Base-by-base conservation (phyloP, 2,113 vertebrate genomes). In the Drymodes brunneopygia region DNA sequence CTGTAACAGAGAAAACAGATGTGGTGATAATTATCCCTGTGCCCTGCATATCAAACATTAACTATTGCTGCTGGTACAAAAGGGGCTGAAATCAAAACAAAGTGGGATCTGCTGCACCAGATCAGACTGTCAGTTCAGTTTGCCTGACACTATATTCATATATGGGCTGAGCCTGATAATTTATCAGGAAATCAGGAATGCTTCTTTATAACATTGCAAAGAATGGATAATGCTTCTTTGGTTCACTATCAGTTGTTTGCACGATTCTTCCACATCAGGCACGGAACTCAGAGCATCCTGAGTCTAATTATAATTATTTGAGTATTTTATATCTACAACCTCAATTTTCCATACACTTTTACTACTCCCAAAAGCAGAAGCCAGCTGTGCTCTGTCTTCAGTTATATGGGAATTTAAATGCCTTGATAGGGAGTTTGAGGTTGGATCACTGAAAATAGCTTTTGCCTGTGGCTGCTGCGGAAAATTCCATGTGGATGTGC, bases 1-100 rank as follows among this genome's bases (percentile, higher is more conserved):
- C 79, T 79, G 86, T 84, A 94, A 69, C 42, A 86, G 81, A 85
- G 89, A 83, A 97, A 95, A 93, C 95, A 97, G 95, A 97, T 85
- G 91, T 90, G 91, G 69, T 1, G 23, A 67, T 95, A 95, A 97
- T 97, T 92, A 96, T 92, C 74, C 83, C 66, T 91, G 73, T 66
- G 71, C 33, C 81, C 48, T 94, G 88, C 60, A 42, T 92, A 88
- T 96, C 78, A 90, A 85, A 92, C 65, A 70, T 91, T 94, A 91
- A 81, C 86, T 79, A 92, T 40, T 89, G 51, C 42, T 88, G 67
- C 40, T 87, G 51, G 57, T 18, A 83, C 6, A 87, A 83, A 71
- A 8, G 36, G 44, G 31, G 13, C 31, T 93, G 72, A 90, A 93
- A 83, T 86, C 36, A 81, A 77, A 90, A 77, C 51, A 66, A 82